Conservation (phyloP, 2,888 invertebrate genomes). For the Pherbina coryleti region DNA sequence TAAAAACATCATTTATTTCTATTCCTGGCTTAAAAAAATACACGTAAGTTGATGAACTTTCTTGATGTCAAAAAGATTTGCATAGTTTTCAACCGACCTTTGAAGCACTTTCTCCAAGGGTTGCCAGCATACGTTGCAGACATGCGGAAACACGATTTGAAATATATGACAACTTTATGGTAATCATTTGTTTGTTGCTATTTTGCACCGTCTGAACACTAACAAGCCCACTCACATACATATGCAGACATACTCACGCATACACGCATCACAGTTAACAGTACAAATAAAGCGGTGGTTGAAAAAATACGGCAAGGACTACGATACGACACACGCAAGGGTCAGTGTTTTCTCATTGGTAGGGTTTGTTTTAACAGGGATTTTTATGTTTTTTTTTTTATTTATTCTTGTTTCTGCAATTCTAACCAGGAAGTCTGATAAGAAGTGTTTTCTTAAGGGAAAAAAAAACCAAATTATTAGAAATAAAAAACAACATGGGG, state of each 20-base stretch:
- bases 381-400: not conserved
- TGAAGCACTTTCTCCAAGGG: not conserved
- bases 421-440: not conserved
- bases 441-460: conserved; percentile 1
- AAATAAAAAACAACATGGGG: not conserved
- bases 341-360: not conserved
- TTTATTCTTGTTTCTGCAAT: not conserved
- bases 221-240: not conserved
- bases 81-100: no score
- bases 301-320: not conserved
- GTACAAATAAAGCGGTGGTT: not conserved
- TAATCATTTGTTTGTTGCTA: not conserved
- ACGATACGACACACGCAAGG: not conserved
- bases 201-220: not conserved
- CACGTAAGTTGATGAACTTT: no score
- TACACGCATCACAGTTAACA: not conserved
- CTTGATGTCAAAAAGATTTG: no score
- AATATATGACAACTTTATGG: conserved; percentile 13
- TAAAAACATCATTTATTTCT: no score
- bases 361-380: not conserved
- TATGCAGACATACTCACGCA: not conserved
- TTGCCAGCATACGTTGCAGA: not conserved
- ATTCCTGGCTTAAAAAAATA: no score
- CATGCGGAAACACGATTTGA: conserved; percentile 18
- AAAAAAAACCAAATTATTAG: not conserved